These are phyloP conservation scores for Acanthopleura granulata DNA, from an alignment of 2,888 invertebrate genomes.

Conservation along the genomic window DNA sequence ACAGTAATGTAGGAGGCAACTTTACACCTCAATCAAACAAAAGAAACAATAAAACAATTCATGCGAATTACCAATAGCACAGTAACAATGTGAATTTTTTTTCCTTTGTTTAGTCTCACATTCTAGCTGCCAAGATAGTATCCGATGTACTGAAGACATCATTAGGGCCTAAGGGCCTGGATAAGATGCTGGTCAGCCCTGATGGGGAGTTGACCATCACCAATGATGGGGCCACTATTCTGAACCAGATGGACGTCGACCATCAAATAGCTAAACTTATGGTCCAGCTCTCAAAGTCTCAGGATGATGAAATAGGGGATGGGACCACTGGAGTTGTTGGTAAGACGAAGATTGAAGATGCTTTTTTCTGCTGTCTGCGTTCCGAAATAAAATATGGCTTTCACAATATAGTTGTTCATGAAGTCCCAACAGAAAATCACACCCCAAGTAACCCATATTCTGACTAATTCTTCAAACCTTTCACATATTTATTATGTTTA, in stretches of 20 bases:
- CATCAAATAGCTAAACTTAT: constrained; percentile 98
- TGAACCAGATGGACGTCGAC: constrained; percentile 98
- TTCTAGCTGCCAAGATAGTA: constrained; percentile 94
- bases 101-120: constrained; percentile 86
- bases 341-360: constrained; percentile 49
- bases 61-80: too few species aligned
- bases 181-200: constrained; percentile 96
- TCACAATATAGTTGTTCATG: too few species aligned
- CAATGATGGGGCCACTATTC: constrained; percentile 99
- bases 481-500: too few species aligned
- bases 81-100: constrained; percentile 21
- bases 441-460: too few species aligned
- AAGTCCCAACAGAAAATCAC: too few species aligned
- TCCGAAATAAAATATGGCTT: too few species aligned
- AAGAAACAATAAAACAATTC: too few species aligned
- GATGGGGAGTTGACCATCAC: constrained; percentile 99
- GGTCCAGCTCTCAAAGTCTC: constrained; percentile 98
- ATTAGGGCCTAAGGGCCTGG: constrained; percentile 94
- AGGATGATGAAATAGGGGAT: constrained; percentile 99
- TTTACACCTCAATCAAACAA: too few species aligned
- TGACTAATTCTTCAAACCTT: too few species aligned
- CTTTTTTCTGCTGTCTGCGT: too few species aligned
- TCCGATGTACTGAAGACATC: constrained; percentile 91
- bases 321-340: constrained; percentile 98
- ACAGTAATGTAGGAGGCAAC: too few species aligned